Conservation (phyloP, 2,797 vertebrate species). For the Pteronotus mesoamericanus region DNA sequence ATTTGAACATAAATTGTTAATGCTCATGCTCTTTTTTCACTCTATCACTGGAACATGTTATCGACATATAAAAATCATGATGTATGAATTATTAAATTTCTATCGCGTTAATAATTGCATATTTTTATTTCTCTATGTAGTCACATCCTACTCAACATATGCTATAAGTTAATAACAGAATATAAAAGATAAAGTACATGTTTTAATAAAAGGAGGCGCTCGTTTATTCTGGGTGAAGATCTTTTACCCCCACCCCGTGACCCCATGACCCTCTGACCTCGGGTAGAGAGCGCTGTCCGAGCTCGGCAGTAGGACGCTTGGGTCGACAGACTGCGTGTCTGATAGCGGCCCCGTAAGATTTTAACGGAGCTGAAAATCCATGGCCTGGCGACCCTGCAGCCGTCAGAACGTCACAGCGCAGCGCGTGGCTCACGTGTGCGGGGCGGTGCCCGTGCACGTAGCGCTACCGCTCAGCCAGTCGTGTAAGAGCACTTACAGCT, state of each 20-base stretch:
- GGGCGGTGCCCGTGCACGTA: too few species aligned
- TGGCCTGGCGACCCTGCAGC: background rate
- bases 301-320: too few species aligned
- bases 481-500: background rate
- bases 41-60: conserved; percentile 44
- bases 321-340: background rate
- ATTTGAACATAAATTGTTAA: conserved; percentile 37
- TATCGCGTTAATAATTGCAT: background rate
- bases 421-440: background rate
- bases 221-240: background rate
- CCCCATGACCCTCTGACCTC: background rate
- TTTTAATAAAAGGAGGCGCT: background rate
- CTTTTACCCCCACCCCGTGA: background rate
- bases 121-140: background rate
- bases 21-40: conserved; percentile 56
- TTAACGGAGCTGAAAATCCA: background rate
- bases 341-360: background rate
- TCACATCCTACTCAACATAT: background rate
- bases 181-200: background rate
- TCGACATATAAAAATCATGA: conserved; percentile 10
- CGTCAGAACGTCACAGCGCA: background rate
- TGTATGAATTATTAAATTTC: background rate
- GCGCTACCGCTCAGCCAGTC: background rate
- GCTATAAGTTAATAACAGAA: background rate
- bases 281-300: too few species aligned